A percentile compares a stretch with the other conserved stretches of the same genome.
Evolutionary conservation across 2,797 vertebrate species (phyloP).

Genomic region (Octomys mimax): DNA sequence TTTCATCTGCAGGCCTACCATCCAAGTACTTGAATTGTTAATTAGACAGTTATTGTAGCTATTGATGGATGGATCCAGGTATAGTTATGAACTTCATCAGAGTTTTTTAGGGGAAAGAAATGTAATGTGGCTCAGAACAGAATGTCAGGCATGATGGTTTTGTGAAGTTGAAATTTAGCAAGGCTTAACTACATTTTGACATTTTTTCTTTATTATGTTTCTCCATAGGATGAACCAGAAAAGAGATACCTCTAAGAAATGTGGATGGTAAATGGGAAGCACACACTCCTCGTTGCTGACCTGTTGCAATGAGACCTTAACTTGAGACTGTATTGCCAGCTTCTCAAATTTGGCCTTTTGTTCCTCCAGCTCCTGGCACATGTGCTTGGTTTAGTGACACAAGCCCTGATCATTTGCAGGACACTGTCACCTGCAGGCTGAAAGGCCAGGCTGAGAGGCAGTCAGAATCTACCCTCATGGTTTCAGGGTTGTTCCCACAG

Average conservation of each 20-base stretch:
- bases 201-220: background rate
- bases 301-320: too few relatives aligned
- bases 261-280: background rate
- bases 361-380: background rate
- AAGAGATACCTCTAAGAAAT: background rate
- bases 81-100: background rate
- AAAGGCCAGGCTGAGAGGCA: background rate
- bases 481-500: background rate
- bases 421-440: background rate
- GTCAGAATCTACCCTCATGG: too few relatives aligned
- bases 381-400: background rate
- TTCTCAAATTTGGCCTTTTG: background rate
- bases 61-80: background rate
- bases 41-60: background rate
- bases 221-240: background rate
- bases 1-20: conserved; percentile 24
- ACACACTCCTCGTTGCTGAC: background rate
- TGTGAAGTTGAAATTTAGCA: background rate
- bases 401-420: background rate
- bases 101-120: background rate
- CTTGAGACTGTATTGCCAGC: background rate
- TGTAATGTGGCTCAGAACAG: background rate
- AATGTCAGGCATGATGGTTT: background rate
- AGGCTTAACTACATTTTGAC: background rate
- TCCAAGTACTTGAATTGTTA: background rate